Conservation (phyloP, 2,797 vertebrate species). For the Onychomys leucogaster region DNA sequence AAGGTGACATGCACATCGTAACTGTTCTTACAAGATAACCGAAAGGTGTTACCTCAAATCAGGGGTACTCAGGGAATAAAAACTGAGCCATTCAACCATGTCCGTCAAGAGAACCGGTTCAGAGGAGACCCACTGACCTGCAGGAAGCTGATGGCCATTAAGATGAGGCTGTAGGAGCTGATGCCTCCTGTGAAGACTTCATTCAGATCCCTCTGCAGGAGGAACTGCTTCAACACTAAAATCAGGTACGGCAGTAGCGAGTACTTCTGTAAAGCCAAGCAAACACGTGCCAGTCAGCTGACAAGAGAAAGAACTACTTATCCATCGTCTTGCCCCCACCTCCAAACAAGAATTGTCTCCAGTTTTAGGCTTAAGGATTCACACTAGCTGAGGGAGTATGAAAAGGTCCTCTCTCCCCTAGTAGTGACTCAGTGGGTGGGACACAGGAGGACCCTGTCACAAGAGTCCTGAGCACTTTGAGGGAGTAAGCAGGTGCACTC, state of each 20-base stretch:
- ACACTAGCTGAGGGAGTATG: background rate
- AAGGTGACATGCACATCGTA: background rate
- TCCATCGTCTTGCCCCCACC: background rate
- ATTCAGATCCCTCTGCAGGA: constrained; percentile 98
- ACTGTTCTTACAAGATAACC: background rate
- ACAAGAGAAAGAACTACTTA: background rate
- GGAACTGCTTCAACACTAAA: constrained; percentile 99
- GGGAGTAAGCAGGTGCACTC: background rate
- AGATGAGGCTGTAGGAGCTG: constrained; percentile 99
- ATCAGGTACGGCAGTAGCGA: constrained; percentile 99
- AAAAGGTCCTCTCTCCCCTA: background rate
- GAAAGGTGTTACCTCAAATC: background rate
- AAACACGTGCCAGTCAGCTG: constrained; percentile 52
- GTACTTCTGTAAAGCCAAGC: constrained; percentile 92
- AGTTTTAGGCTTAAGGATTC: background rate
- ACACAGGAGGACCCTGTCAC: background rate
- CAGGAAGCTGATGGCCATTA: constrained; percentile 99
- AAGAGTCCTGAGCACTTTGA: background rate
- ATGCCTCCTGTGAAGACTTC: constrained; percentile 99
- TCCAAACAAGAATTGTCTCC: background rate
- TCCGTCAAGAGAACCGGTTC: rapidly evolving
- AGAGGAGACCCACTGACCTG: constrained; percentile 90
- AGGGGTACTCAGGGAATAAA: background rate
- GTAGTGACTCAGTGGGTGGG: background rate
- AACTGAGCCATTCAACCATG: background rate